These are phyloP conservation scores for Trialeurodes vaporariorum DNA, from an alignment of 1,140 invertebrate species.

Conservation along the genomic window DNA sequence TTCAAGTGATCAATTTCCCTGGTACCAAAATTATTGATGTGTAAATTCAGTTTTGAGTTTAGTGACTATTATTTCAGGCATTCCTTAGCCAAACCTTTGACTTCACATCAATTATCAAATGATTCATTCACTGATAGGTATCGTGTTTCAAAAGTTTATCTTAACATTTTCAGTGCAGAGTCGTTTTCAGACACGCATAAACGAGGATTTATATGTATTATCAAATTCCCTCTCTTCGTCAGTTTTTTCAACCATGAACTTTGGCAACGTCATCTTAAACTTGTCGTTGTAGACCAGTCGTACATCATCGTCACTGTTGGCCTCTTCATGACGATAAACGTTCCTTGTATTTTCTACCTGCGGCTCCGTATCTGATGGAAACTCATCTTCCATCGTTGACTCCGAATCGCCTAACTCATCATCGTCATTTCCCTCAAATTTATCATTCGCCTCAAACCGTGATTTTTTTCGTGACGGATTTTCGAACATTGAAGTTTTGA, in stretches of 20 bases:
- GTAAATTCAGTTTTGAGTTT: too few species aligned
- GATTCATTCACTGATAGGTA: too few species aligned
- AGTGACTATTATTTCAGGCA: too few species aligned
- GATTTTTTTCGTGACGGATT: neutral
- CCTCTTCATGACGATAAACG: constrained; percentile 32
- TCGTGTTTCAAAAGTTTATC: too few species aligned
- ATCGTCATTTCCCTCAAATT: constrained; percentile 14
- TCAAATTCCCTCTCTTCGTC: constrained; percentile 40
- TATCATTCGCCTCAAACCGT: too few species aligned
- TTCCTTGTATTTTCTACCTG: neutral
- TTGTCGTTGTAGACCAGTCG: constrained; percentile 44
- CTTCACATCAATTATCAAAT: too few species aligned
- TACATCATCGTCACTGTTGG: constrained; percentile 44
- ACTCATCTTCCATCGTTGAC: constrained; percentile 14
- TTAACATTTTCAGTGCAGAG: too few species aligned
- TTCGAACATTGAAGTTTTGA: neutral
- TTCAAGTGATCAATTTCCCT: too few species aligned
- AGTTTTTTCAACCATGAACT: constrained; percentile 51
- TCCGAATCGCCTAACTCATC: constrained; percentile 18
- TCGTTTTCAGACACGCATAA: too few species aligned
- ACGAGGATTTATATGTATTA: neutral
- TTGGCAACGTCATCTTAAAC: constrained; percentile 48
- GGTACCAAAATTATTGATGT: too few species aligned
- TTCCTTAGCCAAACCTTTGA: too few species aligned
- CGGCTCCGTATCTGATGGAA: constrained; percentile 9